These are phyloP conservation scores for Caiman crocodilus DNA, from an alignment of 2,797 vertebrate genomes.

Conservation along the genomic window DNA sequence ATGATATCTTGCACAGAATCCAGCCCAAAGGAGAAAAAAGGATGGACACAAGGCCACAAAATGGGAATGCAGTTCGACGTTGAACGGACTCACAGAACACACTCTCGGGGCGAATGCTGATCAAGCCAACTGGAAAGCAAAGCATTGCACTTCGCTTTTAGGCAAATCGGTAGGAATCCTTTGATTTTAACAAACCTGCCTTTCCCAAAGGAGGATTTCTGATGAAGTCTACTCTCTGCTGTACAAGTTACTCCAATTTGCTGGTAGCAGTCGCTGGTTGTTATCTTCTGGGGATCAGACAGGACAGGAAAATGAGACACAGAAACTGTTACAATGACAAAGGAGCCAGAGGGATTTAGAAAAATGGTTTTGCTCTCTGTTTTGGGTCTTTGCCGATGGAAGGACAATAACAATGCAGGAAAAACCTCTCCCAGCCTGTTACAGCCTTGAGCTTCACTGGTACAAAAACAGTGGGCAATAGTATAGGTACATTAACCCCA, in stretches of 20 bases:
- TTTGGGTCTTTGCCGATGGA: background rate
- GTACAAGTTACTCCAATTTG: background rate
- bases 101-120: no score
- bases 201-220: background rate
- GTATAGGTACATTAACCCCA: no score
- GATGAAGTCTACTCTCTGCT: background rate
- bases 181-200: background rate
- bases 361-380: background rate
- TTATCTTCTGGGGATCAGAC: background rate
- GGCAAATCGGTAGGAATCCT: background rate
- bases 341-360: background rate
- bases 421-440: background rate
- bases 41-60: background rate
- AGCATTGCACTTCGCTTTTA: background rate
- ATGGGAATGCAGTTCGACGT: background rate
- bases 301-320: background rate
- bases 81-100: background rate
- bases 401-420: background rate
- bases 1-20: background rate
- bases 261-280: background rate
- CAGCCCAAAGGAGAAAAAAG: background rate
- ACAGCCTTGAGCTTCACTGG: background rate
- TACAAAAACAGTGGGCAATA: no score
- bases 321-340: background rate
- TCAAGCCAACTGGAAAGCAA: background rate